Conservation (phyloP, 2,113 vertebrate species). For the Chamaetylas fuelleborni region DNA sequence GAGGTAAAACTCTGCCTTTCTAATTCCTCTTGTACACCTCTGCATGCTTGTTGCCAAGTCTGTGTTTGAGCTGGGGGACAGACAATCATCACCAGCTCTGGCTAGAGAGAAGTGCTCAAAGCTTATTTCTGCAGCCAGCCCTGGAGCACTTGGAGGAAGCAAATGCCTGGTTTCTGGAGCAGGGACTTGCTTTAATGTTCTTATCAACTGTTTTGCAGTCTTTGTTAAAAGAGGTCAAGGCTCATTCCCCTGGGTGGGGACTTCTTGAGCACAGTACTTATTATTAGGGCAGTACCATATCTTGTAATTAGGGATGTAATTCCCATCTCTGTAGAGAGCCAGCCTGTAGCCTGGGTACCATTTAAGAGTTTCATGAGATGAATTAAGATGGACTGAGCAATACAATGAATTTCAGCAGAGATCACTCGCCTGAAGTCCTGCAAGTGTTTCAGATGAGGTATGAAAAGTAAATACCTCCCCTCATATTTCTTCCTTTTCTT, state of each 20-base stretch:
- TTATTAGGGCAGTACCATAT: conserved; percentile 34
- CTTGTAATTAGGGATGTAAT: conserved; percentile 59
- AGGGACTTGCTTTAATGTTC: conserved; percentile 31
- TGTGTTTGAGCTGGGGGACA: neutral
- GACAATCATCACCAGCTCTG: neutral
- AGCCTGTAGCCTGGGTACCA: conserved; percentile 1
- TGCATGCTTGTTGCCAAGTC: neutral
- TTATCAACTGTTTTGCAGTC: conserved; percentile 47
- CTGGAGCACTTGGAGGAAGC: neutral
- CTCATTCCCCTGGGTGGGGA: conserved; percentile 30
- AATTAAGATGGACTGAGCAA: conserved; percentile 41
- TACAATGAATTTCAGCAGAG: conserved; percentile 9
- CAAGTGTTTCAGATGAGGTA: neutral
- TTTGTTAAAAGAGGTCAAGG: conserved; percentile 48
- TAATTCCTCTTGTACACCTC: neutral
- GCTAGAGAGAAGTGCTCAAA: neutral
- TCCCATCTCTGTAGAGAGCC: conserved; percentile 38
- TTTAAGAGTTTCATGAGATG: conserved; percentile 37
- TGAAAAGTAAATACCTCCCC: neutral
- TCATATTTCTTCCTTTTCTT: neutral
- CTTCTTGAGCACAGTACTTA: conserved; percentile 29
- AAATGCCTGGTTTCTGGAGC: neutral
- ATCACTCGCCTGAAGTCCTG: neutral
- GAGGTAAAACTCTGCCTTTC: neutral
- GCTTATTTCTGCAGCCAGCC: neutral